Conservation (phyloP, 2,113 vertebrate genomes). For the Calyptommatus sinebrachiatus region DNA sequence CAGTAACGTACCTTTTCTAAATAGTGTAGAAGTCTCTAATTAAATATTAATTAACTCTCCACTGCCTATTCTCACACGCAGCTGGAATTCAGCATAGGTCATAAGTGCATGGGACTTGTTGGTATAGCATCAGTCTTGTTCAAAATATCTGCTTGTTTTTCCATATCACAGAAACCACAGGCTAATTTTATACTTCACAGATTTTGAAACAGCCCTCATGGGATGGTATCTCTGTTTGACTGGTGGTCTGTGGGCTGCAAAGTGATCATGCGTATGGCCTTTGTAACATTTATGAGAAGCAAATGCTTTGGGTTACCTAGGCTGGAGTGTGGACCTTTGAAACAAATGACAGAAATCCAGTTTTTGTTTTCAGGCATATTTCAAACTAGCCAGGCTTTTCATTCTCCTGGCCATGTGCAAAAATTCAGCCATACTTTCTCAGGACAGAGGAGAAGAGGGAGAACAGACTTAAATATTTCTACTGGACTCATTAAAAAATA, state of each 20-base stretch:
- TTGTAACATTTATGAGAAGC: slow-evolving; percentile 27
- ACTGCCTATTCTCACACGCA: slow-evolving; percentile 14
- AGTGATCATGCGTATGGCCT: slow-evolving; percentile 27
- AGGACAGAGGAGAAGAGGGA: not conserved
- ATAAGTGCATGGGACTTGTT: slow-evolving; percentile 43
- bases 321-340: not conserved
- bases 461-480: not conserved
- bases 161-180: slow-evolving; percentile 65
- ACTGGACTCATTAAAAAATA: not conserved
- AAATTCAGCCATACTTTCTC: not conserved
- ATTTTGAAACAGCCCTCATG: slow-evolving; percentile 61
- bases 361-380: not conserved
- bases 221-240: slow-evolving; percentile 57
- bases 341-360: not conserved
- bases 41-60: not conserved
- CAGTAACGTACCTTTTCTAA: not conserved
- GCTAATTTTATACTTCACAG: slow-evolving; percentile 51
- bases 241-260: slow-evolving; percentile 34
- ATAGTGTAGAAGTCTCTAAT: not conserved
- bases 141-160: slow-evolving; percentile 58
- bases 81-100: slow-evolving; percentile 36
- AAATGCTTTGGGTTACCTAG: slow-evolving; percentile 1
- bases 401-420: not conserved
- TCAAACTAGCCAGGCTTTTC: not conserved
- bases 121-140: slow-evolving; percentile 52